These are phyloP conservation scores for Diorhabda carinulata DNA, from an alignment of 1,140 invertebrate genomes.

Conservation along the genomic window DNA sequence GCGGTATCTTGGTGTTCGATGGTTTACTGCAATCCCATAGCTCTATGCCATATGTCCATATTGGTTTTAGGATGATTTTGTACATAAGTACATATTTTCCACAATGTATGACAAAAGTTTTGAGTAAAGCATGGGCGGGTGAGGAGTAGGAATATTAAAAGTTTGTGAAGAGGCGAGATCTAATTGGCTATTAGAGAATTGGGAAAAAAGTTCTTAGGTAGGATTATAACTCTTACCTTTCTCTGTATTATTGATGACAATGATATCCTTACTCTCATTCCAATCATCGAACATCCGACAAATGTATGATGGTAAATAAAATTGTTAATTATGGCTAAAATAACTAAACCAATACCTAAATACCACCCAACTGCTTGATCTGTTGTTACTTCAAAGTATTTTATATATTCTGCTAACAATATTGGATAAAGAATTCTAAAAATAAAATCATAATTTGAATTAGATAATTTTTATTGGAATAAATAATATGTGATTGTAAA, in stretches of 20 bases:
- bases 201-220: too few species aligned
- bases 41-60: too few species aligned
- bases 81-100: too few species aligned
- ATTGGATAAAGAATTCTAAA: conserved; percentile 5
- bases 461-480: neutral
- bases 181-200: too few species aligned
- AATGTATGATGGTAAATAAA: conserved; percentile 55
- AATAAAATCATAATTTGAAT: neutral
- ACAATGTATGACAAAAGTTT: too few species aligned
- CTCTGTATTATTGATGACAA: conserved; percentile 74
- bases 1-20: too few species aligned
- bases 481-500: neutral
- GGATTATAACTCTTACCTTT: conserved; percentile 55
- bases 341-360: neutral
- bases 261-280: conserved; percentile 74
- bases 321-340: conserved; percentile 29
- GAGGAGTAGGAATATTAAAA: too few species aligned
- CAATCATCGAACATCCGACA: conserved; percentile 60
- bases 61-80: too few species aligned
- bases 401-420: neutral
- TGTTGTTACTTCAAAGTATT: neutral
- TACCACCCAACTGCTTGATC: neutral
- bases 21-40: too few species aligned
- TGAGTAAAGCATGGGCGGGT: too few species aligned
- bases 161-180: too few species aligned